Percentiles rank a stretch among this genome's conserved stretches.
Evolutionary conservation across 1,140 invertebrate genomes (phyloP).

Genomic region (Bombus huntii): DNA sequence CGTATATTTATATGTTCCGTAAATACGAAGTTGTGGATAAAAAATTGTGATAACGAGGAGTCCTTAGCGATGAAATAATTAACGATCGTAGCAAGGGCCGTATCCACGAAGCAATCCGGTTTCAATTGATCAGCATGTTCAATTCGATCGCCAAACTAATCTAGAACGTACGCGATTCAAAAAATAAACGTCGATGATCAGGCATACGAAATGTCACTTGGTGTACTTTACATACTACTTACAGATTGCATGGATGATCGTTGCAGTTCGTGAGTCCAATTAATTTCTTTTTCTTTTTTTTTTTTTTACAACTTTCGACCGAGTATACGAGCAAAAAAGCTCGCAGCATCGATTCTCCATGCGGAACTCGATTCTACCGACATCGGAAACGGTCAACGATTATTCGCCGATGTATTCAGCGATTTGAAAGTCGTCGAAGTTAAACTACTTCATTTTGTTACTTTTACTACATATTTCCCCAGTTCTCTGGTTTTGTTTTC

Average conservation of each 20-base stretch:
- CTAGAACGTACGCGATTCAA: background rate
- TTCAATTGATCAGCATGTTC: background rate
- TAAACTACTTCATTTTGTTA: background rate
- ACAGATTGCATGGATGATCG: too few relatives aligned
- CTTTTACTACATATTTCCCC: background rate
- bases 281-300: too few relatives aligned
- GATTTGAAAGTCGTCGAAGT: conserved; percentile 27
- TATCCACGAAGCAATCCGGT: background rate
- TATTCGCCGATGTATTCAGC: conserved; percentile 20
- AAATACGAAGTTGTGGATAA: background rate
- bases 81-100: background rate
- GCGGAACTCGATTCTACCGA: background rate
- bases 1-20: background rate
- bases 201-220: too few relatives aligned
- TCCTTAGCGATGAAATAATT: background rate
- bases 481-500: background rate
- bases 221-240: too few relatives aligned
- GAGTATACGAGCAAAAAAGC: background rate
- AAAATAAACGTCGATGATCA: too few relatives aligned
- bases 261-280: too few relatives aligned
- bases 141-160: conserved; percentile 15
- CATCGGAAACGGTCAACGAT: background rate
- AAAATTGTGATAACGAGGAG: background rate
- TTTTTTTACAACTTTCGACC: too few relatives aligned
- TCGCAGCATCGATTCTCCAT: too few relatives aligned